Evolutionary conservation across 2,113 vertebrate species (phyloP), one percentile per base, ranked within the genome.

Genomic region (Proteles cristata): DNA sequence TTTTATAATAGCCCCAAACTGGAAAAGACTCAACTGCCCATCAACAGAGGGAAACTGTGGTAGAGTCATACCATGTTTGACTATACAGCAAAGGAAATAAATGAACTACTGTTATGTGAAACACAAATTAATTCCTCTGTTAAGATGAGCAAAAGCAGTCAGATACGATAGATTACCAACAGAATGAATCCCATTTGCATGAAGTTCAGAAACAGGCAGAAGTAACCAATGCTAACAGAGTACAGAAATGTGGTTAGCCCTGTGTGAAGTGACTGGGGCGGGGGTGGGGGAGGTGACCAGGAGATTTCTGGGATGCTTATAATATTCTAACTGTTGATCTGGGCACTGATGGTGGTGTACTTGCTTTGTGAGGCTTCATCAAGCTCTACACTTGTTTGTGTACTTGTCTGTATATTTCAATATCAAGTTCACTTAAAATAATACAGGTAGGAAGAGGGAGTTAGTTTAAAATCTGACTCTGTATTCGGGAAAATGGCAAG

Each of bases 41-140:
- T 39, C 33, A 6, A 1, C 0, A 92, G 80, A 77, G 19, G 35
- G 63, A 71, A 58, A 39, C 2, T 25, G 16, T 14, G 11, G 26
- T 2, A 16, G 0, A 35, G 73, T 45, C 58, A 58, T 6, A 19
- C 16, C 65, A 5, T 5, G 19, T 5, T 2, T 2, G 1, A 33
- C n/a, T 14, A 31, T 0, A 17, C 26, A 80, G 65, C 53, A 25
- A 83, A 55, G n/a, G 31, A n/a, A 48, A 71, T 5, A 58, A 39
- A 61, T 7, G 21, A n/a, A 31, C 35, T 4, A 6, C 14, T 0
- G 3, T 43, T 43, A 45, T 0, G 26, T 5, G 31, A 10, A 28
- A 26, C 11, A 65, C 3, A 11, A 82, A 45, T 0, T 2, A 69
- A 23, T 31, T 58, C 71, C 43, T 87, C 45, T 11, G 4, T 19